Percentiles rank a stretch among this genome's conserved stretches.
Evolutionary conservation across 2,113 vertebrate species (phyloP).

Genomic region (Regulus satrapa): DNA sequence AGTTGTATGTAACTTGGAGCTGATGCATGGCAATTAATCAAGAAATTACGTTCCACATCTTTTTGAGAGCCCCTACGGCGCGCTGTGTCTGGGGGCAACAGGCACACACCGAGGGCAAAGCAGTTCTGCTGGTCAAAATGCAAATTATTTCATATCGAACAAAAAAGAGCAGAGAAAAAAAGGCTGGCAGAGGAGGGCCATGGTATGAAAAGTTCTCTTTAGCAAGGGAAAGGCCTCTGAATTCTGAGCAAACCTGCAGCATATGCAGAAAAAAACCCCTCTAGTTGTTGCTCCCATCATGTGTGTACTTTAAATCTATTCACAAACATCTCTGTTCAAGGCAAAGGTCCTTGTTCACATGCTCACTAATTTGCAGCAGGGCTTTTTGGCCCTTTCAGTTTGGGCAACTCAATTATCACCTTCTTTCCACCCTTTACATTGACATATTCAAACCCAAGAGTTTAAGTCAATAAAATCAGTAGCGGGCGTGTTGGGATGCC

Average conservation of each 20-base stretch:
- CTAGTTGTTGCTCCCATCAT: neutral
- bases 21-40: slow-evolving; percentile 89
- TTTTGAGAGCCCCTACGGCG: slow-evolving; percentile 70
- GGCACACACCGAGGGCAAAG: neutral
- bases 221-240: neutral
- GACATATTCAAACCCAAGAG: neutral
- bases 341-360: neutral
- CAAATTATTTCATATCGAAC: slow-evolving; percentile 15
- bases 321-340: neutral
- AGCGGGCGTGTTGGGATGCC: neutral
- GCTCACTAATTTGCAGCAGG: neutral
- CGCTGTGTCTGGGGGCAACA: slow-evolving; percentile 71
- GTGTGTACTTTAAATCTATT: neutral
- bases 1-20: slow-evolving; percentile 90
- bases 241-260: neutral
- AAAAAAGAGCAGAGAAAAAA: neutral
- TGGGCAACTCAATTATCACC: neutral
- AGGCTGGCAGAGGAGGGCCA: neutral
- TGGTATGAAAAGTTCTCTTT: neutral
- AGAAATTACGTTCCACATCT: slow-evolving; percentile 77
- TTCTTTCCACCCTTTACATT: neutral
- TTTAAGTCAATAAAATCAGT: neutral
- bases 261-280: neutral
- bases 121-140: slow-evolving; percentile 47
- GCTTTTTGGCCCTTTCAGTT: neutral